Percentiles rank a stretch among this genome's conserved stretches.
These are phyloP conservation scores for Hydrophis major DNA, from an alignment of 2,797 vertebrate species.

Conservation along the genomic window DNA sequence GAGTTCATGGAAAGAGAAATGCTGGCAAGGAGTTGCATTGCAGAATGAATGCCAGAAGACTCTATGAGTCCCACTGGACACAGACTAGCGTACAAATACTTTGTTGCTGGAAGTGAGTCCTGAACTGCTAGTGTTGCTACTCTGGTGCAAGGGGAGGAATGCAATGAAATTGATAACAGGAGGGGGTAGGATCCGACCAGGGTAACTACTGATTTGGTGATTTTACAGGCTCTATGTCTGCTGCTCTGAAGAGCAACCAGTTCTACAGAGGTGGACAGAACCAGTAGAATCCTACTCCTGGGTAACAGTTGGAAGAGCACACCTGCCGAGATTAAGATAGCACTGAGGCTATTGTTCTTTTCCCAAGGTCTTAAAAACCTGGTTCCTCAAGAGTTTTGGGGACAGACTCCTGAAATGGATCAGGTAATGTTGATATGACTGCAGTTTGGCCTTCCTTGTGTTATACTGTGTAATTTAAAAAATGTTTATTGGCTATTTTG, in stretches of 20 bases:
- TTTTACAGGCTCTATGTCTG: too few relatives aligned
- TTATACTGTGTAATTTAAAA: not conserved
- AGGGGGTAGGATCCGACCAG: too few relatives aligned
- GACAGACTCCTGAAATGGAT: not conserved
- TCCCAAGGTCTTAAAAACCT: not conserved
- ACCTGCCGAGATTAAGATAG: not conserved
- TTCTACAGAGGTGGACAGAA: too few relatives aligned
- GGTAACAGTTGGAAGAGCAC: not conserved
- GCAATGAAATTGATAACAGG: conserved; percentile 18
- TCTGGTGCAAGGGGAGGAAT: conserved; percentile 3
- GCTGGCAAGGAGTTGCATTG: not conserved
- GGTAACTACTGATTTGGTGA: too few relatives aligned
- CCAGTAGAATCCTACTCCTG: too few relatives aligned
- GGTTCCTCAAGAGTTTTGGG: not conserved
- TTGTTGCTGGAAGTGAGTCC: not conserved
- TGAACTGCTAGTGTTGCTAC: not conserved
- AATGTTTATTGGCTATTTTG: not conserved
- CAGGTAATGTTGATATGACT: not conserved
- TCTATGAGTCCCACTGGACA: not conserved
- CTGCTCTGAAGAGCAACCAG: too few relatives aligned
- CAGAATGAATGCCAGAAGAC: conserved; percentile 18
- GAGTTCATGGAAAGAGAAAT: conserved; percentile 25
- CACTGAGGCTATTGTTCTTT: not conserved
- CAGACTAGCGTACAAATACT: not conserved
- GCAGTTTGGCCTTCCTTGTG: not conserved